These are phyloP conservation scores for Alauda arvensis DNA, from an alignment of 2,797 vertebrate species.

Conservation along the genomic window DNA sequence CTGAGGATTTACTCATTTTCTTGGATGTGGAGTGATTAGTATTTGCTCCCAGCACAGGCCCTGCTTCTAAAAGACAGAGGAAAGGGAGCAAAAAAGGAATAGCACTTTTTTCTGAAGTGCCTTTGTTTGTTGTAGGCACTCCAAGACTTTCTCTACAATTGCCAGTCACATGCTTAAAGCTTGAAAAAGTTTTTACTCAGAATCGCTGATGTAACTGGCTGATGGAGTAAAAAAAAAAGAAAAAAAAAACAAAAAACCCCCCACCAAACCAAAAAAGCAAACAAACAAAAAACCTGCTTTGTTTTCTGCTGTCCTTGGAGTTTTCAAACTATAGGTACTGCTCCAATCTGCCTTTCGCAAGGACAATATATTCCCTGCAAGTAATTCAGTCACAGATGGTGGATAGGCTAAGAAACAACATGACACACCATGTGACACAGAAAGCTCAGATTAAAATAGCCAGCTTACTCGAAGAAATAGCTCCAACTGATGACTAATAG, in stretches of 20 bases:
- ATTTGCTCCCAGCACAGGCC: background rate
- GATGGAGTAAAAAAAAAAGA: background rate
- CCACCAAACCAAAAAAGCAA: fast-evolving
- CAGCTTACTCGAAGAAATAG: background rate
- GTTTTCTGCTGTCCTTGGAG: background rate
- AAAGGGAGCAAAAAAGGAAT: background rate
- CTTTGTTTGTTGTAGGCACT: background rate
- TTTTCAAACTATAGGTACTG: background rate
- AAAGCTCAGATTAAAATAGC: background rate
- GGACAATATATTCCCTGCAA: background rate
- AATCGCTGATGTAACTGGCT: background rate
- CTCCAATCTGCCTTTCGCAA: background rate
- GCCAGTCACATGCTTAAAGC: background rate
- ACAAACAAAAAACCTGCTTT: background rate
- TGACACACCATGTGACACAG: background rate
- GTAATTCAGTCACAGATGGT: background rate
- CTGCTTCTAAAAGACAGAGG: background rate
- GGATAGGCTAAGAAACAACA: background rate
- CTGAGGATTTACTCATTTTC: background rate
- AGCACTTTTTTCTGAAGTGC: background rate
- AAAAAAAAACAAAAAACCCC: background rate
- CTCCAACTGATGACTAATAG: background rate
- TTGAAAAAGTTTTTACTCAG: background rate
- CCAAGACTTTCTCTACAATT: background rate
- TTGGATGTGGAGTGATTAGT: background rate